Percentiles rank a stretch among this genome's conserved stretches.
These are phyloP conservation scores for Eupsittula cactorum DNA, from an alignment of 2,113 vertebrate species.

Conservation along the genomic window DNA sequence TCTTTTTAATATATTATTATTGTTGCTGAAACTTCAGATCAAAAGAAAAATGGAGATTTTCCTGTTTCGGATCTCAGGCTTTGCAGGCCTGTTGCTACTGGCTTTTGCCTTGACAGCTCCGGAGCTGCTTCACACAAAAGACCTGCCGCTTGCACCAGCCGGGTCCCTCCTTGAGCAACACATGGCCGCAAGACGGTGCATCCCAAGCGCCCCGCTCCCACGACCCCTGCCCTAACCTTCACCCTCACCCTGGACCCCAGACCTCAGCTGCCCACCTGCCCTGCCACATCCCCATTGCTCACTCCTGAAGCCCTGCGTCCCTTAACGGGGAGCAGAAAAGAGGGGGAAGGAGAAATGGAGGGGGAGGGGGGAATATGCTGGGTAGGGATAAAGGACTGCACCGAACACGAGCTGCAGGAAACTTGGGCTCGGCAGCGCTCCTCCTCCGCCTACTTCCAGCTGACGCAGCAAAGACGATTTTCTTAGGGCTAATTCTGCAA, in stretches of 20 bases:
- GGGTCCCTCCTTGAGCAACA: background rate
- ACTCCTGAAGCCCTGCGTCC: rapidly evolving
- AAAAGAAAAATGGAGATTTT: conserved; percentile 60
- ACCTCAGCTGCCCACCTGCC: conserved; percentile 36
- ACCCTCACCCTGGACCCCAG: background rate
- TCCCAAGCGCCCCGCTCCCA: background rate
- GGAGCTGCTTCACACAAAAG: background rate
- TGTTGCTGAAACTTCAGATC: conserved; percentile 49
- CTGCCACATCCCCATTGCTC: background rate
- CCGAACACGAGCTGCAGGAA: background rate
- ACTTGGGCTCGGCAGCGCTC: conserved; percentile 5
- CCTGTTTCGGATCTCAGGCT: conserved; percentile 17
- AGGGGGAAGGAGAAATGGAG: rapidly evolving
- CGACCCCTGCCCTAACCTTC: conserved; percentile 30
- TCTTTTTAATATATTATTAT: background rate
- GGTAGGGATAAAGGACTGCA: background rate
- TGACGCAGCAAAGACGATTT: conserved; percentile 66
- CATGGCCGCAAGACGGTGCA: background rate
- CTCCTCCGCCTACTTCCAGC: conserved; percentile 52
- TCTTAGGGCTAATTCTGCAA: conserved; percentile 51
- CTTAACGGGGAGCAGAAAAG: background rate
- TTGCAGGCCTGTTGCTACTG: conserved; percentile 60
- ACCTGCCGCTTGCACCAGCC: background rate
- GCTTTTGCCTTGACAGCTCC: background rate
- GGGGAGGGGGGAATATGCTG: background rate